Evolutionary conservation across 1,140 invertebrate genomes (phyloP), one percentile per base, ranked within the genome.

Genomic region (Bombus turneri): DNA sequence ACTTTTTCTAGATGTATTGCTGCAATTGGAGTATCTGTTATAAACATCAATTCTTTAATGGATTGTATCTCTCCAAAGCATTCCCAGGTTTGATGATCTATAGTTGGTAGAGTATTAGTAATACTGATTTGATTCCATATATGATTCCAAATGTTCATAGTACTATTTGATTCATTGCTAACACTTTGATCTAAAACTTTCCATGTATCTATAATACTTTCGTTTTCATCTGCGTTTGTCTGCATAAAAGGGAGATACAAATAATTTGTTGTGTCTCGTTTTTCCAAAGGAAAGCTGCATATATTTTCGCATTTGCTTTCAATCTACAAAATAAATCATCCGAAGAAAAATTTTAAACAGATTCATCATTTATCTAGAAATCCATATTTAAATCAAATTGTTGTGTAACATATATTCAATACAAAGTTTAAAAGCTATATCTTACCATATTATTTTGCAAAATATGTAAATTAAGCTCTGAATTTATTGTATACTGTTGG

Each of bases 71-170:
- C 59, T 43, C 94, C 95, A 2, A 95, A 80, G 34, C 86, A 92
- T 87, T 95, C 95, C 95, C 95, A 95, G 0, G 93, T 95, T 41
- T 90, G 91, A 86, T 76, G 82, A 57, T 94, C 80, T 8, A 87
- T 73, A 13, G 85, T 12, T 25, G 53, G 9, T 4, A 39, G 6
- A 76, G 53, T 10, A 31, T 84, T 59, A 0, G 41, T 76, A 31
- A 83, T 10, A 1, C 76, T 53, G 3, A 73, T 25, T 1, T 85
- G 41, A 47, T 81, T 66, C 74, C 80, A 87, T 28, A 80, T 41
- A 53, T 53, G 72, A 62, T 88, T 71, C 15, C 86, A 74, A 64
- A 83, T 73, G 34, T 84, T 31, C 13, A 18, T 43, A 53, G 39
- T 15, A 39, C 18, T 47, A 31, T 82, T 34, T 31, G 71, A 78